phyloP scores from a whole-genome alignment of 2,888 invertebrate species.

The Laspeyria flexula region DNA sequence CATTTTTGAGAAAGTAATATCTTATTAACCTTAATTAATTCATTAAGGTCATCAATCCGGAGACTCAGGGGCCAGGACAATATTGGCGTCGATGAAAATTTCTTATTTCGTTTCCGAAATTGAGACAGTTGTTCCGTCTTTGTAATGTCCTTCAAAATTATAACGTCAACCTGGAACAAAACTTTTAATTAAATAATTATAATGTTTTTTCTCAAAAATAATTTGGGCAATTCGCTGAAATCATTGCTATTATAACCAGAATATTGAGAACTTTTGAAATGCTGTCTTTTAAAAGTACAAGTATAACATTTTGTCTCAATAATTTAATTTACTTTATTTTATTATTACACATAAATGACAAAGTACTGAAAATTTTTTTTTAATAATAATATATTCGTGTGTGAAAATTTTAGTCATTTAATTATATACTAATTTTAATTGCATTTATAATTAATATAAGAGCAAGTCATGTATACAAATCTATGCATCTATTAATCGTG shows the following conservation, averaged over 20 bases:
- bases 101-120: conserved; percentile 41
- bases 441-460: no score
- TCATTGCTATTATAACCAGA: not conserved
- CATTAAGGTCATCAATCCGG: conserved; percentile 44
- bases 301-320: not conserved
- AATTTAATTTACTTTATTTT: no score
- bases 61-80: conserved; percentile 46
- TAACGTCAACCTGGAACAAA: conserved; percentile 47
- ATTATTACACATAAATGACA: no score
- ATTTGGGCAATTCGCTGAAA: not conserved
- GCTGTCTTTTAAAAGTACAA: no score
- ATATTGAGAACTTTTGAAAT: not conserved
- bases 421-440: no score
- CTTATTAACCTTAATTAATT: conserved; percentile 57
- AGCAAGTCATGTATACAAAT: no score
- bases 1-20: conserved; percentile 37
- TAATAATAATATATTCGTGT: no score
- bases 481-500: no score
- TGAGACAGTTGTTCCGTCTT: conserved; percentile 38
- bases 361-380: no score
- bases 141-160: conserved; percentile 53
- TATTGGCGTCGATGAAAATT: conserved; percentile 47
- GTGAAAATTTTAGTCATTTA: no score
- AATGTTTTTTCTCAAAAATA: conserved; percentile 1
- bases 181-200: conserved; percentile 16